Base-by-base conservation (phyloP, 2,888 invertebrate species). In the Bibio marci region DNA sequence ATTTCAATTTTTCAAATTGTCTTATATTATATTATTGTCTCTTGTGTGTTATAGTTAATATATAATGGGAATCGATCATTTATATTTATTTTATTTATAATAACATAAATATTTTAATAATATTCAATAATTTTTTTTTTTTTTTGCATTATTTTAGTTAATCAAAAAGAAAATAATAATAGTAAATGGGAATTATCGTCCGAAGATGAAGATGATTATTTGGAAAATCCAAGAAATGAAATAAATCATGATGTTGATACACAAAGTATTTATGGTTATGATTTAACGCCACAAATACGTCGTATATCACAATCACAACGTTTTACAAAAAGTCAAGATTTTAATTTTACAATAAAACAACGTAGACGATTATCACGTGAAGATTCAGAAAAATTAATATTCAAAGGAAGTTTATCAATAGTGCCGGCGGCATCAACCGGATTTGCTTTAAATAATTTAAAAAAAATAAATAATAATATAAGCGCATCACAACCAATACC, bases 211-310 rank as follows among this genome's bases (percentile, higher is more conserved):
- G 46, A 46, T 19, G 46, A 46, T 32, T 48, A 46, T 41, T 27
- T 46, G 17, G 48, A 49, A 22, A 38, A 34, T 22, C 28, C 41
- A 26, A 25, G 36, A 26, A 30, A 37, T 33, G 31, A 38, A 18
- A 46, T 52, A 4, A 50, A 56, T 41, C 46, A 52, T 22, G 55
- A 56, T 25, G 43, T 53, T 5, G 57, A 58, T 37, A 48, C 49
- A 14, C 51, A 47, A 27, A 55, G 52, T 30, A 50, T 57, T 42
- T 58, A 55, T 40, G 58, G 57, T 11, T 52, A 50, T 15, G 58
- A 59, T 30, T 49, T 48, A 5, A 51, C 49, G 6, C 48, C 52
- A 1, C 41, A 54, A 39, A 44, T 49, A 3, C 41, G 45, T 25
- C 47, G 49, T 22, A 15, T 42, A 18, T 22, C 38, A 14, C 2